Evolutionary conservation across 2,888 invertebrate genomes (phyloP), one percentile per base, ranked within the genome.

Genomic region (Cataglyphis rosenhaueri): DNA sequence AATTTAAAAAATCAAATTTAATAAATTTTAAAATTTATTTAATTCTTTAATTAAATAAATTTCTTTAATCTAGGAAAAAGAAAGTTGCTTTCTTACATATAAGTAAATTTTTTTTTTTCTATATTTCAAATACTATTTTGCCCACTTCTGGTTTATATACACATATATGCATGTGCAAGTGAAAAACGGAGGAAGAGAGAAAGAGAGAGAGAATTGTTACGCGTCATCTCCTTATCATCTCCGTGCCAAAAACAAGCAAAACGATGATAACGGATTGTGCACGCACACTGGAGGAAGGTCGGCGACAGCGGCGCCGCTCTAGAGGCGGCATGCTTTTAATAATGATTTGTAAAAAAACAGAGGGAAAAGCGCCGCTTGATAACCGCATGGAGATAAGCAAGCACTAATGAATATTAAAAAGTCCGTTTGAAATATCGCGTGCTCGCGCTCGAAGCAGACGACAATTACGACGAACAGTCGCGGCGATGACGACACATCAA

Each of bases 211-310:
- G 44, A 65, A 15, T 15, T 44, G 44, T 41, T 41, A 29, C 55
- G 74, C 73, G 83, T 68, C 73, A 59, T 38, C 70, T 61, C 1
- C 83, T 87, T 91, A 89, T 87, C 84, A 81, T 71, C 52, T 52
- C 55, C 57, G 61, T 84, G 86, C 88, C 85, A 87, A 88, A 91
- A 90, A 90, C 88, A 91, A 91, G 90, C 86, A 89, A 89, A 89
- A 87, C 75, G 84, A 70, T 62, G 89, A 90, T 90, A 89, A 87
- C 70, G 71, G 44, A 70, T 82, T 82, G 83, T 68, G 79, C 85
- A 84, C 71, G 75, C 82, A 71, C 64, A 38, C 48, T 44, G 71
- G 52, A 73, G 83, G 83, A 88, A 87, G 81, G 79, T 61, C 59
- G 81, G 21, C 65, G 59, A 29, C 29, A 29, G 18, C 29, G 76